Evolutionary conservation across 2,888 invertebrate species (phyloP).

Genomic region (Pristionchus fissidentatus): DNA sequence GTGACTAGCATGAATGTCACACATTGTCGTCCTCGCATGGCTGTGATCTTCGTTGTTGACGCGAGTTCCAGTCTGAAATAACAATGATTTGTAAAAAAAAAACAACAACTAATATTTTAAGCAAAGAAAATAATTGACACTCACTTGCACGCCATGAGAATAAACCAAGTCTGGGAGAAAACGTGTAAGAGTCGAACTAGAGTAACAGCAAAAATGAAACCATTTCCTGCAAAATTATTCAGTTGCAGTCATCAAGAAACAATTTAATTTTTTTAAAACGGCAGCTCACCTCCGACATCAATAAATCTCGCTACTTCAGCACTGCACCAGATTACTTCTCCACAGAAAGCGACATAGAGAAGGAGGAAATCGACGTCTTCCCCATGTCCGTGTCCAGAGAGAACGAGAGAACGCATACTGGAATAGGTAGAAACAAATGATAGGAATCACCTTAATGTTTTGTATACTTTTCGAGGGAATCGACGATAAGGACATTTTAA

Average conservation of each 20-base stretch:
- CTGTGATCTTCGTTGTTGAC: not conserved
- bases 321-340: slow-evolving; percentile 39
- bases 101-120: not conserved
- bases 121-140: too few species aligned
- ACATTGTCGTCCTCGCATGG: slow-evolving; percentile 37
- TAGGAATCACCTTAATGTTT: too few species aligned
- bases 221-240: not conserved
- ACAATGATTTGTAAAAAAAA: not conserved
- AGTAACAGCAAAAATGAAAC: slow-evolving; percentile 32
- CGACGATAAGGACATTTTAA: not conserved
- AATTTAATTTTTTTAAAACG: not conserved
- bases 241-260: not conserved
- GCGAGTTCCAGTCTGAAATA: slow-evolving; percentile 4
- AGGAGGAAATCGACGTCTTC: slow-evolving; percentile 42
- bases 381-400: slow-evolving; percentile 13
- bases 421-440: not conserved
- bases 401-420: slow-evolving; percentile 43
- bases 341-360: slow-evolving; percentile 41
- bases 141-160: slow-evolving; percentile 39
- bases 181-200: slow-evolving; percentile 33
- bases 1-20: slow-evolving; percentile 44
- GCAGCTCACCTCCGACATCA: not conserved
- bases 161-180: slow-evolving; percentile 44
- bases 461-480: not conserved
- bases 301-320: slow-evolving; percentile 34